Conservation (phyloP, 2,113 vertebrate species). For the Coryphaenoides rupestris region DNA sequence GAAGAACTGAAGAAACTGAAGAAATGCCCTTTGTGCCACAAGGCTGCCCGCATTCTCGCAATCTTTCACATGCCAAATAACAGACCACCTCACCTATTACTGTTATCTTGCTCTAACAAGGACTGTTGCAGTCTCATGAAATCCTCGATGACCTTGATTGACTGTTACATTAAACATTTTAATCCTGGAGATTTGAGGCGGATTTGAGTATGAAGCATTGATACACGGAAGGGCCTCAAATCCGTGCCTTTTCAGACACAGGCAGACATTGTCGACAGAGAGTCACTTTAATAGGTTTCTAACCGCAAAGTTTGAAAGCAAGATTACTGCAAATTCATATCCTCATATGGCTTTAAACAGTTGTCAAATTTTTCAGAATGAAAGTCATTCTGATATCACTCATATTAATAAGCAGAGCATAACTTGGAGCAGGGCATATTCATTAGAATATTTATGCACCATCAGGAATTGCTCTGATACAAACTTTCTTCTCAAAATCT, state of each 20-base stretch:
- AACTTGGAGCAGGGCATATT: not conserved
- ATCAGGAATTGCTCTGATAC: not conserved
- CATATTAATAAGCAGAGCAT: not conserved
- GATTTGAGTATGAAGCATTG: not conserved
- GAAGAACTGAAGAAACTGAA: too few relatives aligned
- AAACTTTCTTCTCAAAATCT: not conserved
- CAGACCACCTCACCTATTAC: too few relatives aligned
- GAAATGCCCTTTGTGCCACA: too few relatives aligned
- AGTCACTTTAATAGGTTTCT: slow-evolving; percentile 3
- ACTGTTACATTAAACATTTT: slow-evolving; percentile 5
- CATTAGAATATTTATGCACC: not conserved
- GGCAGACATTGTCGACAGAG: not conserved
- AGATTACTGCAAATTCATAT: slow-evolving; percentile 12
- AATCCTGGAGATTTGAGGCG: slow-evolving; percentile 12
- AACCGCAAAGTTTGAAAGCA: slow-evolving; percentile 1
- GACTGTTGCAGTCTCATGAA: not conserved
- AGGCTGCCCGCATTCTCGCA: too few relatives aligned
- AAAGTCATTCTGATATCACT: not conserved
- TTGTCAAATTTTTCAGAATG: not conserved
- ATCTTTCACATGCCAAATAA: too few relatives aligned
- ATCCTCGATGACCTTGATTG: not conserved
- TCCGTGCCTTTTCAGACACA: not conserved
- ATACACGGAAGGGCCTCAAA: slow-evolving; percentile 1
- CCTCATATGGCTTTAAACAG: slow-evolving; percentile 10
- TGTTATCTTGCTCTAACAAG: too few relatives aligned